Base-by-base conservation (phyloP, 1,140 invertebrate genomes). In the Orius insidiosus region DNA sequence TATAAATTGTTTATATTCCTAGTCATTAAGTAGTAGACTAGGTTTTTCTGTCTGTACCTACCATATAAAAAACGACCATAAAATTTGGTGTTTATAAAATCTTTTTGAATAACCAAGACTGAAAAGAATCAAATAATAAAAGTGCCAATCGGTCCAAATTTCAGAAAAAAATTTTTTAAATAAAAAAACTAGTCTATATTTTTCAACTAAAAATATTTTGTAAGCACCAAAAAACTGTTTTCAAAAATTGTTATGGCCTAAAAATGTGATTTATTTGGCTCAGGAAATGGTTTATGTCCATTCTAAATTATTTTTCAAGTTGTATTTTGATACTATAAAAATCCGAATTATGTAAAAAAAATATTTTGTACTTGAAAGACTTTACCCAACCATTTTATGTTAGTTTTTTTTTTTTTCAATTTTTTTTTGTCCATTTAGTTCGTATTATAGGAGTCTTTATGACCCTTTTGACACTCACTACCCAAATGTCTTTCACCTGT, bases 401-500 rank as follows among this genome's bases (percentile, higher is more conserved):
- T 44, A n/a, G 10, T 1, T 47, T 32, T 37, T 40, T n/a, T 45
- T 19, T 36, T 36, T 41, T 13, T 41, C 15, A n/a, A 16, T 15
- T n/a, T 31, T 48, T 38, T 37, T 18, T 46, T 44, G 42, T 42
- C 16, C 18, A 30, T 24, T 47, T 41, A 41, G 15, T 18, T 47
- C 8, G n/a, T 47, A 39, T 49, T 44, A 32, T 49, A 45, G 47
- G 47, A 6, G 47, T 49, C 47, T 49, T 42, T 49, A 32, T 16
- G 35, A 34, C 35, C 47, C 49, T 40, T 16, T 32, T 24, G 33
- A 31, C 36, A 31, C 49, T 51, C 49, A 47, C 44, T 51, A 51
- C 49, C 49, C 49, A 47, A 47, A 35, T 44, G 49, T 51, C 49
- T 51, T 51, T 51, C 49, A 51, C 34, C 43, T 47, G 45, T 47